Conservation (phyloP, 2,888 invertebrate species). For the Orthosia incerta region DNA sequence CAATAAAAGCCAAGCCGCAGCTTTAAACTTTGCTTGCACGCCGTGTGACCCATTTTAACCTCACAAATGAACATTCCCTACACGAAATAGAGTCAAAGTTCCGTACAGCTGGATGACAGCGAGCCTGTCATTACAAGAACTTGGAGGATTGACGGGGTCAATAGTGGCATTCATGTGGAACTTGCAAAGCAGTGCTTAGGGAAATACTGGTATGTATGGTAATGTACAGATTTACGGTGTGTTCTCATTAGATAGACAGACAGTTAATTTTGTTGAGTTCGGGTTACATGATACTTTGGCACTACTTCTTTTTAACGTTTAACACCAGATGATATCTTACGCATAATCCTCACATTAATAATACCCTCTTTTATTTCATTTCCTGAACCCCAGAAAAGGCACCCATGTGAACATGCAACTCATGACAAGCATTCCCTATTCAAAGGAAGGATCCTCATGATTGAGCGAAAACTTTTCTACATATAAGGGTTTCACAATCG, state of each 20-base stretch:
- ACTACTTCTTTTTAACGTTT: background rate
- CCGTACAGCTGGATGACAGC: conserved; percentile 35
- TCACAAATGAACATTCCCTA: conserved; percentile 56
- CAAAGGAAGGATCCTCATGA: conserved; percentile 37
- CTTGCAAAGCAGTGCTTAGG: background rate
- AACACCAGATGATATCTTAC: background rate
- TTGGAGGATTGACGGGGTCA: conserved; percentile 47
- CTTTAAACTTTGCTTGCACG: conserved; percentile 49
- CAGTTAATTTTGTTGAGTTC: background rate
- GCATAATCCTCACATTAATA: background rate
- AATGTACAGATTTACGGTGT: background rate
- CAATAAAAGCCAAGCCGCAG: conserved; percentile 56
- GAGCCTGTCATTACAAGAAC: conserved; percentile 45
- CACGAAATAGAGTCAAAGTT: conserved; percentile 46
- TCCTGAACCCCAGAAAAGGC: conserved; percentile 4
- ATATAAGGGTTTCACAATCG: conserved; percentile 47
- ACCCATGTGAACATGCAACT: conserved; percentile 29
- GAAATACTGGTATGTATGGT: no score
- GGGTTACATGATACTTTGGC: background rate
- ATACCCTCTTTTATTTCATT: conserved; percentile 1
- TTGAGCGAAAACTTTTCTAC: conserved; percentile 40
- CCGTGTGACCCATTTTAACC: conserved; percentile 56
- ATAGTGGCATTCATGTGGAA: conserved; percentile 15
- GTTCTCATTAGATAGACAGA: background rate
- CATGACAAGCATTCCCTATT: conserved; percentile 26